Evolutionary conservation across 2,888 invertebrate genomes (phyloP).

Genomic region (Ectemnius continuus): DNA sequence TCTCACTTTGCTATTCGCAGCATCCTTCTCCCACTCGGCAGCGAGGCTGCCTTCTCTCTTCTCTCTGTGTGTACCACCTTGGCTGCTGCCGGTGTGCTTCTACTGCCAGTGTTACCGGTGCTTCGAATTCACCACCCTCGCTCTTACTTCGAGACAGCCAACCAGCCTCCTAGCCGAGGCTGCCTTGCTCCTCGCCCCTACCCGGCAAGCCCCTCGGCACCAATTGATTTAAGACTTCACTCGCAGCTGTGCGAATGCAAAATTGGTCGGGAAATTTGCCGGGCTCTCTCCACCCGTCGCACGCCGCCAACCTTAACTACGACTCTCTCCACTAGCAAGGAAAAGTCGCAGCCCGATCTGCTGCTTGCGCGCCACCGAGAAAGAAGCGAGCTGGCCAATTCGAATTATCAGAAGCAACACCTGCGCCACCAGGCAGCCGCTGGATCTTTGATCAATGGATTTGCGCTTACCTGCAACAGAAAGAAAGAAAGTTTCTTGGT

Average conservation of each 20-base stretch:
- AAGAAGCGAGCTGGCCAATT: no score
- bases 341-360: no score
- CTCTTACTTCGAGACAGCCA: conserved; percentile 39
- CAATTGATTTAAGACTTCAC: conserved; percentile 75
- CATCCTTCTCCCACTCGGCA: conserved; percentile 2
- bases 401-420: no score
- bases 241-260: conserved; percentile 68
- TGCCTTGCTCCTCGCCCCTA: conserved; percentile 19
- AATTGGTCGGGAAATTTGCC: conserved; percentile 67
- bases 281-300: no score
- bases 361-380: no score
- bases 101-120: background rate
- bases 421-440: background rate
- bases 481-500: conserved; percentile 13
- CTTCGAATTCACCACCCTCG: conserved; percentile 8
- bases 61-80: conserved; percentile 18
- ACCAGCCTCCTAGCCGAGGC: background rate
- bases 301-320: conserved; percentile 50
- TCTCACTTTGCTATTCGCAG: conserved; percentile 19
- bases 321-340: conserved; percentile 20
- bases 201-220: conserved; percentile 45
- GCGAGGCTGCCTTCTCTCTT: conserved; percentile 13
- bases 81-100: conserved; percentile 15
- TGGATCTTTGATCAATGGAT: background rate
- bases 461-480: conserved; percentile 61